These are phyloP conservation scores for Dolichotis patagonum DNA, from an alignment of 2,113 vertebrate genomes.

Conservation along the genomic window DNA sequence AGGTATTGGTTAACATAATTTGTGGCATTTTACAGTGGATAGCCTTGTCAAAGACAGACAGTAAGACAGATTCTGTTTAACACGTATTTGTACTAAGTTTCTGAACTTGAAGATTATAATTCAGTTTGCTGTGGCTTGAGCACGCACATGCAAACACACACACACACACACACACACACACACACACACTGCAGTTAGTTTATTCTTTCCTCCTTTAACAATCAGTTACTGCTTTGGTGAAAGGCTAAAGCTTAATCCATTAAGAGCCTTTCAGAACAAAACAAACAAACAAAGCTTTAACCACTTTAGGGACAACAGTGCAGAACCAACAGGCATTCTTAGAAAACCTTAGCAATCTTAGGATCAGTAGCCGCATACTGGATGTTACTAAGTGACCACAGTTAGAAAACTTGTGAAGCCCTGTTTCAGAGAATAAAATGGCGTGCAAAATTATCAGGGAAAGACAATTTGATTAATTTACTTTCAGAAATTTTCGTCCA, in stretches of 20 bases:
- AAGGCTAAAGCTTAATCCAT: constrained; percentile 91
- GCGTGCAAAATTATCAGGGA: constrained; percentile 79
- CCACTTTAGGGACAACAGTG: constrained; percentile 89
- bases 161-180: constrained; percentile 68
- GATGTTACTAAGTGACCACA: constrained; percentile 87
- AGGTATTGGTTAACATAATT: constrained; percentile 48
- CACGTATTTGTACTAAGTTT: constrained; percentile 49
- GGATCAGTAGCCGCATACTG: constrained; percentile 88
- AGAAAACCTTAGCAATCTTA: constrained; percentile 89
- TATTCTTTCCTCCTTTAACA: constrained; percentile 87
- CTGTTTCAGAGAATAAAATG: constrained; percentile 73
- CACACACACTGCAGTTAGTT: constrained; percentile 82
- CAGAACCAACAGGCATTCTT: constrained; percentile 88
- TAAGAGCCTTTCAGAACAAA: constrained; percentile 92
- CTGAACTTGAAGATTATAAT: constrained; percentile 54
- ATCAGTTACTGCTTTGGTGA: constrained; percentile 87
- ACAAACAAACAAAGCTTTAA: constrained; percentile 93
- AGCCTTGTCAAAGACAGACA: constrained; percentile 44
- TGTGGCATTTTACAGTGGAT: not conserved
- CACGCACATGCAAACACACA: not conserved
- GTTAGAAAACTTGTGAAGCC: constrained; percentile 87
- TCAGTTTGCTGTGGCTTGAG: constrained; percentile 37
- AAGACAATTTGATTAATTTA: constrained; percentile 84
- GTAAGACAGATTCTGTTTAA: constrained; percentile 55
- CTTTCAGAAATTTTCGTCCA: constrained; percentile 82